Percentiles rank a stretch among this genome's conserved stretches.
Conservation (phyloP, 2,888 invertebrate genomes). For the Rhagium mordax region DNA sequence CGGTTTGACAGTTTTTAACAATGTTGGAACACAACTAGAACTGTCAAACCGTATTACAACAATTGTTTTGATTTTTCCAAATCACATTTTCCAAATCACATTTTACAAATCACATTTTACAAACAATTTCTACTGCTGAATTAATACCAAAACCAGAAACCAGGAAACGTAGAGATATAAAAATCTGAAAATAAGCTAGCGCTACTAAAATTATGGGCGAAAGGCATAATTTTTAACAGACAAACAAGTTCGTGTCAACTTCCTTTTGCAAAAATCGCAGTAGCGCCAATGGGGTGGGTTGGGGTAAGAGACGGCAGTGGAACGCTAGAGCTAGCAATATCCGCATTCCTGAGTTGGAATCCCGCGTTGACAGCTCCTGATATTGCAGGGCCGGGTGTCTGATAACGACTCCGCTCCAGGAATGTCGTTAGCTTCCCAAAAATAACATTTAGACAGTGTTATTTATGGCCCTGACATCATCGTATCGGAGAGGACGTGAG, state of each 20-base stretch:
- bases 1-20: too few relatives aligned
- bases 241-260: not conserved
- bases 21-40: too few relatives aligned
- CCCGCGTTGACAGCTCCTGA: slow-evolving; percentile 60
- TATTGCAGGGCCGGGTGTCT: slow-evolving; percentile 66
- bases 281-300: slow-evolving; percentile 37
- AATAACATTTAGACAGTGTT: slow-evolving; percentile 70
- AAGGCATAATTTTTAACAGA: not conserved
- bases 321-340: slow-evolving; percentile 64
- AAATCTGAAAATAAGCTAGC: too few relatives aligned
- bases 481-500: slow-evolving; percentile 45
- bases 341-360: slow-evolving; percentile 69
- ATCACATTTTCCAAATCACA: too few relatives aligned
- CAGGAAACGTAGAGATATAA: too few relatives aligned
- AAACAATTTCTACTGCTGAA: too few relatives aligned
- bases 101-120: too few relatives aligned
- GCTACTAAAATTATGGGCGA: too few relatives aligned
- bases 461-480: slow-evolving; percentile 68
- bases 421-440: slow-evolving; percentile 71
- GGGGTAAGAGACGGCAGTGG: slow-evolving; percentile 45
- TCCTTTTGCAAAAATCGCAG: slow-evolving; percentile 14
- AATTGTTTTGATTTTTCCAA: too few relatives aligned
- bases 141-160: too few relatives aligned
- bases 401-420: slow-evolving; percentile 68
- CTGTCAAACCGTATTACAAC: too few relatives aligned